Percentiles rank a stretch among this genome's conserved stretches.
phyloP scores from a whole-genome alignment of 2,888 invertebrate species.

The Drosophila differens region DNA sequence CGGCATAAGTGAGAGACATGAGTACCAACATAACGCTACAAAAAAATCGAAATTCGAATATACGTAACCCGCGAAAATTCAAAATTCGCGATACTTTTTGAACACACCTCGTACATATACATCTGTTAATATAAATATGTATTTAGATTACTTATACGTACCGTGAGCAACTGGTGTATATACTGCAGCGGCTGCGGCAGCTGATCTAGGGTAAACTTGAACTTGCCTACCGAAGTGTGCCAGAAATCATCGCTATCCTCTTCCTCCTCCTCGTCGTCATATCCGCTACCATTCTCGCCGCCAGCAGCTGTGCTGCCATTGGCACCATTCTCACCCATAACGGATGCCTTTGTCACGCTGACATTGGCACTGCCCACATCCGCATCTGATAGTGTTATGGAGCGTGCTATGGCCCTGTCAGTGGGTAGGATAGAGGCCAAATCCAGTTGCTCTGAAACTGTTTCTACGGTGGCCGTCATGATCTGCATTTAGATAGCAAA shows the following conservation, averaged over 20 bases:
- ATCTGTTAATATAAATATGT: neutral
- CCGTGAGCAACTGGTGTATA: constrained; percentile 94
- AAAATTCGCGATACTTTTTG: too few relatives aligned
- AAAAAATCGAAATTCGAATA: too few relatives aligned
- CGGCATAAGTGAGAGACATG: too few relatives aligned
- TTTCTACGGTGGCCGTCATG: constrained; percentile 98
- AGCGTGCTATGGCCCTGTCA: constrained; percentile 93
- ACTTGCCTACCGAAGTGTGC: constrained; percentile 97
- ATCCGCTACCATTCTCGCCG: constrained; percentile 88
- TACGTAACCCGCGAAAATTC: too few relatives aligned
- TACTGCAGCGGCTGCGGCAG: constrained; percentile 97
- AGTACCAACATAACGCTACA: too few relatives aligned
- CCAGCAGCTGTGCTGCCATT: constrained; percentile 89
- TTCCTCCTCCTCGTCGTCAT: constrained; percentile 89
- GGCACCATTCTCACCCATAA: constrained; percentile 87
- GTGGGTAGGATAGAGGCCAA: constrained; percentile 94
- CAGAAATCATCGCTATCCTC: constrained; percentile 93
- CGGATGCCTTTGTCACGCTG: constrained; percentile 89
- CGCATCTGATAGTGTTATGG: constrained; percentile 94
- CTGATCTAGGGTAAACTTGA: constrained; percentile 95
- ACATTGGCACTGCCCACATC: constrained; percentile 92
- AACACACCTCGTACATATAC: too few relatives aligned
- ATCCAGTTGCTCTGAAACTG: constrained; percentile 95
- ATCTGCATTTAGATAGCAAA: constrained; percentile 87
- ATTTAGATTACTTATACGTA: constrained; percentile 50